Evolutionary conservation across 2,888 invertebrate species (phyloP), one percentile per base, ranked within the genome.

Genomic region (Fragum sueziense): DNA sequence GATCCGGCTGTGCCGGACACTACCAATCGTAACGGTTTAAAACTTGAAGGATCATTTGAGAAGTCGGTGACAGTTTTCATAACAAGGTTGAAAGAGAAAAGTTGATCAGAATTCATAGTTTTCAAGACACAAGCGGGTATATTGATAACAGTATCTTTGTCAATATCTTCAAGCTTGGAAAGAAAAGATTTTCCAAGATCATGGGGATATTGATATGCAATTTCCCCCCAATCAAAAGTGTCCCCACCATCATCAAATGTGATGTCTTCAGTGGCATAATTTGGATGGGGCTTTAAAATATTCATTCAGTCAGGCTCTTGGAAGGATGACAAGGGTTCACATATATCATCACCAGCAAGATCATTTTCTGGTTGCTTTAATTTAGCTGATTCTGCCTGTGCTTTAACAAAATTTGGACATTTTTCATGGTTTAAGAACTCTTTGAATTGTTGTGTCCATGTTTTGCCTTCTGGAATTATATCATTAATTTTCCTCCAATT

Each of bases 231-330:
- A 59, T 84, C 72, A 62, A 57, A 79, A 20, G 79, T 74, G 29
- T 80, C 77, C 1, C 78, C 85, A 14, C 80, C 79, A 76, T 82
- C 70, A 70, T 86, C 79, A 72, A 54, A 82, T 11, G 17, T 14
- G 34, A 77, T 76, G 3, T 85, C 81, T 31, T 27, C 20, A 61
- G 68, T 52, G 0, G 73, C 76, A 76, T 69, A 73, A n/a, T 69
- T 27, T 17, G 17, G 3, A 34, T 61, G 51, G 47, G 82, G 85
- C 54, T 71, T 65, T 2, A 80, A 11, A 29, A 74, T 3, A 11
- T 82, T 79, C 78, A 85, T 82, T 85, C 85, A 86, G 20, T 85
- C 85, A 27, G 85, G 85, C 59, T 78, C 67, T 9, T 82, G 69
- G n/a, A n/a, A n/a, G n/a, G n/a, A n/a, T n/a, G n/a, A n/a, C n/a